Evolutionary conservation across 2,113 vertebrate species (phyloP).

Genomic region (Pseudorhombus dupliciocellatus): DNA sequence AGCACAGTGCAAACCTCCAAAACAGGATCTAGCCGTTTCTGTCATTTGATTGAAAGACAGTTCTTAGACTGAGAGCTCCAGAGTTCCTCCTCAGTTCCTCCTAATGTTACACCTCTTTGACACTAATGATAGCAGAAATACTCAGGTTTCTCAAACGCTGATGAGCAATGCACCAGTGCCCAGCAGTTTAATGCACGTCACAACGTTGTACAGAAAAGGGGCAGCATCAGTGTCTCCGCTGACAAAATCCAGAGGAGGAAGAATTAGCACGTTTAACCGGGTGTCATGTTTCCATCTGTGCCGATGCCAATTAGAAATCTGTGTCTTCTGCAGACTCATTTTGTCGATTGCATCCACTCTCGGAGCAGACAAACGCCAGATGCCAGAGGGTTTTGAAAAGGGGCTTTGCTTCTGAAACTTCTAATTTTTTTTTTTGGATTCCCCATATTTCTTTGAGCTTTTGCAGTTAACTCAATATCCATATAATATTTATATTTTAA

Average conservation of each 20-base stretch:
- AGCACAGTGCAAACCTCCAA: slow-evolving; percentile 13
- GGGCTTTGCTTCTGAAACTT: not conserved
- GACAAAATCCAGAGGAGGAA: too few relatives aligned
- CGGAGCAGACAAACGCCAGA: not conserved
- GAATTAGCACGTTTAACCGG: not conserved
- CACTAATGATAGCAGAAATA: too few relatives aligned
- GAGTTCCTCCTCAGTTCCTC: too few relatives aligned
- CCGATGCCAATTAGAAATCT: not conserved
- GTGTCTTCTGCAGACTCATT: not conserved
- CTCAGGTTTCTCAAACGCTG: too few relatives aligned
- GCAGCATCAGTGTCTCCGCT: not conserved
- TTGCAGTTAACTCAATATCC: not conserved
- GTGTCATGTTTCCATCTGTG: not conserved
- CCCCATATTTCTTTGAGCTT: not conserved
- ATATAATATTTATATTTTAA: not conserved
- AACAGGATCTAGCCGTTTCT: slow-evolving; percentile 34
- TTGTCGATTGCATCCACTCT: not conserved
- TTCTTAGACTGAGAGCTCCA: slow-evolving; percentile 31
- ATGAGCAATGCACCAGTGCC: not conserved
- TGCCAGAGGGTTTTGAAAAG: not conserved
- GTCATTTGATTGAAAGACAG: slow-evolving; percentile 52
- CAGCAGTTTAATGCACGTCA: not conserved
- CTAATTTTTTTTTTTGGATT: not conserved
- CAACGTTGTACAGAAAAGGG: not conserved
- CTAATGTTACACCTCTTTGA: too few relatives aligned